Conservation (phyloP, 2,797 vertebrate genomes). For the Dallia pectoralis region DNA sequence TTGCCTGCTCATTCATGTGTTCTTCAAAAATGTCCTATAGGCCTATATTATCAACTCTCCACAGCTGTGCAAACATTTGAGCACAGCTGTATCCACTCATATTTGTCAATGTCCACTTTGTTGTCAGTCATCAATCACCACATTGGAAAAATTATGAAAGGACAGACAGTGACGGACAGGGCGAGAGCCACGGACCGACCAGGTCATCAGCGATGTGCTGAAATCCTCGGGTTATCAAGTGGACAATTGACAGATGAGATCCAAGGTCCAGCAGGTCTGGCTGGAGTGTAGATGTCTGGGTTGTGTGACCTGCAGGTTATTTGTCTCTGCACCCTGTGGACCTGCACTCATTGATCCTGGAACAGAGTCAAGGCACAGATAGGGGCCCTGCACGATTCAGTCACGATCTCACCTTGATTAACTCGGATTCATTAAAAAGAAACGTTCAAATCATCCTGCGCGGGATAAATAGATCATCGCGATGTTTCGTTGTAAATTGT, state of each 20-base stretch:
- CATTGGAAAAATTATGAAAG: too few species aligned
- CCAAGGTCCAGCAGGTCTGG: conserved; percentile 44
- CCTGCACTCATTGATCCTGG: conserved; percentile 30
- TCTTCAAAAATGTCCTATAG: too few species aligned
- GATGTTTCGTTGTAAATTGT: background rate
- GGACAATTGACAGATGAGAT: conserved; percentile 31
- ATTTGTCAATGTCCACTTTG: too few species aligned
- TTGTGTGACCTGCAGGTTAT: conserved; percentile 48
- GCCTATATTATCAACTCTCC: too few species aligned
- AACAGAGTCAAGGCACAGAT: conserved; percentile 24
- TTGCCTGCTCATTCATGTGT: too few species aligned
- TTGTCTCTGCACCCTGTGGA: conserved; percentile 31
- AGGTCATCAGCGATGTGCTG: conserved; percentile 5
- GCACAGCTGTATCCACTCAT: too few species aligned
- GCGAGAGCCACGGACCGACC: background rate
- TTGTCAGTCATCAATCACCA: too few species aligned
- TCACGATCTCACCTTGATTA: conserved; percentile 9
- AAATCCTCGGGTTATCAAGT: conserved; percentile 9
- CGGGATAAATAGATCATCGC: background rate
- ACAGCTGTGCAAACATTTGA: too few species aligned
- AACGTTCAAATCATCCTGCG: background rate
- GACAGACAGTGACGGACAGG: background rate
- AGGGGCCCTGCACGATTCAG: background rate
- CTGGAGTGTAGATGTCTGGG: conserved; percentile 36
- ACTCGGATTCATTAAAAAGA: background rate